These are phyloP conservation scores for Pangasius larnaudii DNA, from an alignment of 2,797 vertebrate species.

Conservation along the genomic window DNA sequence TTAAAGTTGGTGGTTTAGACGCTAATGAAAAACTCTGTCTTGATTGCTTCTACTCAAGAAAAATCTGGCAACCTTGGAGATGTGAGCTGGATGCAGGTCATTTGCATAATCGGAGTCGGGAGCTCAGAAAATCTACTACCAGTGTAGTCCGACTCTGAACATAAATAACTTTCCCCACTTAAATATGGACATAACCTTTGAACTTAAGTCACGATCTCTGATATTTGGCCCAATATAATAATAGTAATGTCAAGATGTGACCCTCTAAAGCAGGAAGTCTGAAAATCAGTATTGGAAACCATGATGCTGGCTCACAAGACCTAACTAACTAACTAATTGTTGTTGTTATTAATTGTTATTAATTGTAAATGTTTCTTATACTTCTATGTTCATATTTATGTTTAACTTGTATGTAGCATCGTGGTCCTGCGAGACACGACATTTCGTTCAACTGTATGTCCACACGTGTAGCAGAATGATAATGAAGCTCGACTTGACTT, in stretches of 20 bases:
- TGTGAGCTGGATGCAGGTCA: not conserved
- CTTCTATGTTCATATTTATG: no score
- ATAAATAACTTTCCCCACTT: not conserved
- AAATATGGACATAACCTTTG: not conserved
- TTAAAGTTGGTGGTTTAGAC: not conserved
- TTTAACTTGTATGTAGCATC: no score
- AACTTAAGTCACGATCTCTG: not conserved
- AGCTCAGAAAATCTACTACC: not conserved
- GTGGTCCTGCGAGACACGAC: no score
- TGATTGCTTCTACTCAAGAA: not conserved
- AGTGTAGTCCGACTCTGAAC: not conserved
- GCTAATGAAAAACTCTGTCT: not conserved
- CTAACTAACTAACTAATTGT: not conserved
- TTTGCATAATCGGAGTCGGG: not conserved
- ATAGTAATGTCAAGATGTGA: not conserved
- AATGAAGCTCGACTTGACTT: no score
- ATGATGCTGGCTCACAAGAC: not conserved
- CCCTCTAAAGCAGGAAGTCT: no score
- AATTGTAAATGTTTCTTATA: no score
- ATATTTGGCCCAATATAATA: not conserved
- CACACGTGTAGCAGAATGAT: no score
- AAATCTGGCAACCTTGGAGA: not conserved
- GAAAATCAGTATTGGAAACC: not conserved
- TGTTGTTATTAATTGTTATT: no score
- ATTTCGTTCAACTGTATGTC: no score